Evolutionary conservation across 2,113 vertebrate species (phyloP).

Genomic region (Sclerurus mexicanus): DNA sequence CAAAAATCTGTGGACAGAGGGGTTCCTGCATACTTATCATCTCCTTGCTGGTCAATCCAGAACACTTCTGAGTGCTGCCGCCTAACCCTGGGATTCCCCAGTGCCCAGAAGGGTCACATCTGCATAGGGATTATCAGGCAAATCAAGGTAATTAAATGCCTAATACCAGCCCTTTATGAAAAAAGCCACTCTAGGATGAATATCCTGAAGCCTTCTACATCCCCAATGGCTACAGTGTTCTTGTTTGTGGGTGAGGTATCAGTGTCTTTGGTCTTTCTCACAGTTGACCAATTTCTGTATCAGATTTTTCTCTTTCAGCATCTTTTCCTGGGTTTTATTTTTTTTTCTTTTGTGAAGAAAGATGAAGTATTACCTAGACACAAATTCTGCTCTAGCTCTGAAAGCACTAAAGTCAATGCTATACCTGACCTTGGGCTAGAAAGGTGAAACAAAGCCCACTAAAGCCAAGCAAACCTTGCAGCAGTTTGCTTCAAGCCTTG

Average conservation of each 20-base stretch:
- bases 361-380: not conserved
- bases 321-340: not conserved
- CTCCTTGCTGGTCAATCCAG: not conserved
- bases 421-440: not conserved
- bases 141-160: not conserved
- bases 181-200: not conserved
- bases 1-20: not conserved
- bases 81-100: not conserved
- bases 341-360: not conserved
- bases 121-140: not conserved
- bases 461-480: not conserved
- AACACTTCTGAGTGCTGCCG: accelerated
- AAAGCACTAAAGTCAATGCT: not conserved
- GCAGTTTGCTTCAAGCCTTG: not conserved
- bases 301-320: not conserved
- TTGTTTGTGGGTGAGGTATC: not conserved
- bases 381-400: not conserved
- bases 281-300: not conserved
- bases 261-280: not conserved
- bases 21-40: not conserved
- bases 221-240: accelerated
- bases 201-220: not conserved
- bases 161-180: not conserved
- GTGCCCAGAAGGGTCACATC: not conserved
- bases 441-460: not conserved